Evolutionary conservation across 2,113 vertebrate species (phyloP).

Genomic region (Athene noctua): DNA sequence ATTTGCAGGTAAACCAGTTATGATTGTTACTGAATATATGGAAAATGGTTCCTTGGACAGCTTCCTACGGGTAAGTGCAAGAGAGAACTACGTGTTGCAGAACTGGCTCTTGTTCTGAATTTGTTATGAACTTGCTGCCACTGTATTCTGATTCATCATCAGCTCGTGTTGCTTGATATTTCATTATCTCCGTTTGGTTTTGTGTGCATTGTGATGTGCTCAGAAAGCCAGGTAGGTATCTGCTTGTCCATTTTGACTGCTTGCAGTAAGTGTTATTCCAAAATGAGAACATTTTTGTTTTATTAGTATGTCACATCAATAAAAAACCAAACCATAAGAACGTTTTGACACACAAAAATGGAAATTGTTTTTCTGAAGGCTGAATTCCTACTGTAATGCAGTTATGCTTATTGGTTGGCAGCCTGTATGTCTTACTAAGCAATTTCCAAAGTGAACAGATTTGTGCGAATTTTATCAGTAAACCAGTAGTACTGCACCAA

Average conservation of each 20-base stretch:
- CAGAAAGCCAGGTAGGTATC: not conserved
- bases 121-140: not conserved
- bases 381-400: not conserved
- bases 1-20: constrained; percentile 85
- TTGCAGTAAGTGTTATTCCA: not conserved
- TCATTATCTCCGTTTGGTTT: not conserved
- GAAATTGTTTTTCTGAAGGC: not conserved
- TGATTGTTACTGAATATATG: constrained; percentile 92
- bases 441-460: not conserved
- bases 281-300: not conserved
- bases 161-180: not conserved
- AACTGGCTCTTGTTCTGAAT: not conserved
- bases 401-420: not conserved
- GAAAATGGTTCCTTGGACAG: constrained; percentile 90
- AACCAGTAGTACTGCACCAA: not conserved
- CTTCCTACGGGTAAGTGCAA: constrained; percentile 84
- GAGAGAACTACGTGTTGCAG: not conserved
- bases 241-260: not conserved
- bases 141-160: not conserved
- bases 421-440: not conserved
- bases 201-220: not conserved
- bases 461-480: not conserved
- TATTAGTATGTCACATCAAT: not conserved
- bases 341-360: not conserved
- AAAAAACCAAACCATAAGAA: not conserved